Conservation (phyloP, 2,797 vertebrate species). For the Sternarchorhynchus goeldii region DNA sequence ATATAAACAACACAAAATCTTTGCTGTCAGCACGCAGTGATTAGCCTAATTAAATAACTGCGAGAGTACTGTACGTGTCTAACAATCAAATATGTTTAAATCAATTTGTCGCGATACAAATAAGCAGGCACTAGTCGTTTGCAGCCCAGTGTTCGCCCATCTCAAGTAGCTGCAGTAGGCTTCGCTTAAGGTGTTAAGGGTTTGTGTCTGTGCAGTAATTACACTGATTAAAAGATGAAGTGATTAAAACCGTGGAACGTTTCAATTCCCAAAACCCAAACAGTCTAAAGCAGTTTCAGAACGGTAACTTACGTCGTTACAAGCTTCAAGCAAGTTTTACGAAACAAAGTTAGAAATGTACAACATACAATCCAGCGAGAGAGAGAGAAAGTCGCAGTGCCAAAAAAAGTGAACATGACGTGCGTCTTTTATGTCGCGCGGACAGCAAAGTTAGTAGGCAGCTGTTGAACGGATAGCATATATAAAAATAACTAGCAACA, state of each 20-base stretch:
- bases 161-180: no score
- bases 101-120: not conserved
- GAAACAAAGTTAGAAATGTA: no score
- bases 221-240: slow-evolving; percentile 27
- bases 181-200: no score
- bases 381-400: not conserved
- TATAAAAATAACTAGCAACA: no score
- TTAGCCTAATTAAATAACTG: not conserved
- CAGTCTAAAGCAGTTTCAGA: no score
- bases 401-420: not conserved
- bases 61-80: not conserved
- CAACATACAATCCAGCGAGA: not conserved
- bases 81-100: not conserved
- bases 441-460: not conserved
- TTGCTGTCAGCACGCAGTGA: no score
- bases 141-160: no score
- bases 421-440: not conserved
- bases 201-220: slow-evolving; percentile 18
- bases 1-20: no score
- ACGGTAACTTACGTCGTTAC: not conserved
- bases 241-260: slow-evolving; percentile 11
- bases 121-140: no score
- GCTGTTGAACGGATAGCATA: not conserved
- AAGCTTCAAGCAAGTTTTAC: slow-evolving; percentile 10
- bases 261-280: no score